Percentiles rank a stretch among this genome's conserved stretches.
phyloP scores from a whole-genome alignment of 2,888 invertebrate genomes.

The Drosophila nigricruria region DNA sequence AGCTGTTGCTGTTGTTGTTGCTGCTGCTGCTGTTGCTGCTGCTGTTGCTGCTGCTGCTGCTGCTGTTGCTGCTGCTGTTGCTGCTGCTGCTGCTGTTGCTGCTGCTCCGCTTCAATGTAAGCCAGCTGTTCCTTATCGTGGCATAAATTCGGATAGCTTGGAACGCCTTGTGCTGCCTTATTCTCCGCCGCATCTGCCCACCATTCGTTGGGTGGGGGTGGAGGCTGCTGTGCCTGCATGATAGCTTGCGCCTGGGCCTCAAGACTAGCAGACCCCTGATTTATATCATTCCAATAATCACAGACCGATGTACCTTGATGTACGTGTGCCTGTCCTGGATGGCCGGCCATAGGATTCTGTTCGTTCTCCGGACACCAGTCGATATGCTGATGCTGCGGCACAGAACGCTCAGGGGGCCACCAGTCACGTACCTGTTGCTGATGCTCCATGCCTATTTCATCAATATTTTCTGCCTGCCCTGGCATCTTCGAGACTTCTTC shows the following conservation, averaged over 20 bases:
- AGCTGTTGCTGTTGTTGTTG: not conserved
- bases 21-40: not conserved
- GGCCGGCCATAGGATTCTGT: not conserved
- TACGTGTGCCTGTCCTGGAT: too few relatives aligned
- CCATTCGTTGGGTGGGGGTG: not conserved
- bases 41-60: not conserved
- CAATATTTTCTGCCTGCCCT: too few relatives aligned
- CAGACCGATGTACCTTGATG: not conserved
- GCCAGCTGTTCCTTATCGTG: not conserved
- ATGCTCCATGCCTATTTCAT: not conserved
- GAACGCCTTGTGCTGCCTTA: not conserved
- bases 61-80: not conserved
- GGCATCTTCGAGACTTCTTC: not conserved
- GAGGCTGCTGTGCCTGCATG: not conserved
- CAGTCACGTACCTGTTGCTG: not conserved
- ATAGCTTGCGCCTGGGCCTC: not conserved
- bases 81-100: not conserved
- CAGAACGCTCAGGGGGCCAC: not conserved
- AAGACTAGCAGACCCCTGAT: not conserved
- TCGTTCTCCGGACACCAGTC: not conserved
- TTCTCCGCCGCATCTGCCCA: not conserved
- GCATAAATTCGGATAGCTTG: not conserved
- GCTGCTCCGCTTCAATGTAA: not conserved
- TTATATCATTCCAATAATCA: not conserved
- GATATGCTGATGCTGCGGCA: not conserved